phyloP scores from a whole-genome alignment of 2,113 vertebrate genomes.

The Megaceryle maxima region DNA sequence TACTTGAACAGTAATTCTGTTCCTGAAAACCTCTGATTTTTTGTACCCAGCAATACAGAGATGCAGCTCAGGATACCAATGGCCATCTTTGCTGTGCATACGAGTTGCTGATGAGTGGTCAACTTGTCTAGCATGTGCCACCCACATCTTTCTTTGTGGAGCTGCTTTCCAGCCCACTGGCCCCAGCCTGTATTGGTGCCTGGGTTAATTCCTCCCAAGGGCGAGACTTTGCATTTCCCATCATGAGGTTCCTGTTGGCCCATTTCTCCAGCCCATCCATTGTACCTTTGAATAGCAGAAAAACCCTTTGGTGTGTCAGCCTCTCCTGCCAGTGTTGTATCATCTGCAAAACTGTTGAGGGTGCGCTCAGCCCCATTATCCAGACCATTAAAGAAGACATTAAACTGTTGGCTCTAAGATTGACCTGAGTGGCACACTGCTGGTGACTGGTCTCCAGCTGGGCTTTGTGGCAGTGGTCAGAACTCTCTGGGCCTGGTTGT shows the following conservation, averaged over 20 bases:
- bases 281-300: not conserved
- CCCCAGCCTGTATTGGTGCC: not conserved
- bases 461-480: not conserved
- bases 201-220: not conserved
- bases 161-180: not conserved
- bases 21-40: not conserved
- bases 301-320: not conserved
- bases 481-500: not conserved
- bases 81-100: not conserved
- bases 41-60: not conserved
- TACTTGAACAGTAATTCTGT: not conserved
- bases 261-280: not conserved
- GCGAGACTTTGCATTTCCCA: not conserved
- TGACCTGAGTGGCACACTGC: not conserved
- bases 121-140: not conserved
- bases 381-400: not conserved
- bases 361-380: not conserved
- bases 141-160: not conserved
- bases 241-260: not conserved
- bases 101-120: not conserved
- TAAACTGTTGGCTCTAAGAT: not conserved
- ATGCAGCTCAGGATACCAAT: not conserved
- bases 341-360: not conserved
- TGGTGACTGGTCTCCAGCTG: not conserved
- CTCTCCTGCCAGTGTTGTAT: not conserved